These are phyloP conservation scores for Podarcis cretensis DNA, from an alignment of 2,113 vertebrate species.

Conservation along the genomic window DNA sequence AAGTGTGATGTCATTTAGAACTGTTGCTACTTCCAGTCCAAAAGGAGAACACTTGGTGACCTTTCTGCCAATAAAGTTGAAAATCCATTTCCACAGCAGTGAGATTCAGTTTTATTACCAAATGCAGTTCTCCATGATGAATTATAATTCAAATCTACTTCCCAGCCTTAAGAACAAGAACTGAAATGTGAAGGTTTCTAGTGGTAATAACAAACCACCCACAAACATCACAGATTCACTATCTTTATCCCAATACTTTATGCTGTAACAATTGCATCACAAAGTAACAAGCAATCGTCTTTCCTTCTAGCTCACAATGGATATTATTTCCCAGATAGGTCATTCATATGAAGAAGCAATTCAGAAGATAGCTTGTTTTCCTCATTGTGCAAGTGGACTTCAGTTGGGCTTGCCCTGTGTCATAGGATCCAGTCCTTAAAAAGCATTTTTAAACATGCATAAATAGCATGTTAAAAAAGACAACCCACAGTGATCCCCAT, in stretches of 20 bases:
- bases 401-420: background rate
- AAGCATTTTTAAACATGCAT: background rate
- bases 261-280: background rate
- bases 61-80: background rate
- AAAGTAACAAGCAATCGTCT: background rate
- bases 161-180: background rate
- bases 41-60: background rate
- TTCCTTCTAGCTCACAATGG: background rate
- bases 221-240: background rate
- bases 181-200: background rate
- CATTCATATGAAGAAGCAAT: background rate
- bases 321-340: background rate
- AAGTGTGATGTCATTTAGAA: constrained; percentile 1
- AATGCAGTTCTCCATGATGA: background rate
- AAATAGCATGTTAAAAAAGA: background rate
- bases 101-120: background rate
- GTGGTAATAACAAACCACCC: background rate
- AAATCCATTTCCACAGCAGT: fast-evolving
- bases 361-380: background rate
- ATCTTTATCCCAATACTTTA: background rate
- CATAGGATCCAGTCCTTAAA: background rate
- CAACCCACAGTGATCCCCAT: background rate
- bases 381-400: background rate
- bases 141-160: constrained; percentile 19
- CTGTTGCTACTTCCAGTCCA: background rate